Percentiles rank a stretch among this genome's conserved stretches.
phyloP scores from a whole-genome alignment of 2,888 invertebrate species.

The Ochropacha duplaris region DNA sequence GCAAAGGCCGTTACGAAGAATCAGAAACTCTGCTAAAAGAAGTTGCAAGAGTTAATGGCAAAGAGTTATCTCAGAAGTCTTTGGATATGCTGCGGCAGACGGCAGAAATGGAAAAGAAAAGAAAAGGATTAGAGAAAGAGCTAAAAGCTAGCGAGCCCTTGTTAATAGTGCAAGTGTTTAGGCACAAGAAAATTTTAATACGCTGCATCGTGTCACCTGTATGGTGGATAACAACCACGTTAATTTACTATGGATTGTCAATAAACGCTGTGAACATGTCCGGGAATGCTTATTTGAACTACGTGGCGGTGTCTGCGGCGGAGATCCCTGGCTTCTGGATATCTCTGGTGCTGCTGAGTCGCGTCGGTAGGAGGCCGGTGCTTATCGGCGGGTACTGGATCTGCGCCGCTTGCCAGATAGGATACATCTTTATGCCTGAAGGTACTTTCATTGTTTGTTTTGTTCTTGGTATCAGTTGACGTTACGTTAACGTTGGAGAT shows the following conservation, averaged over 20 bases:
- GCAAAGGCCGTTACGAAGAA: slow-evolving; percentile 82
- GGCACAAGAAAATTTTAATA: slow-evolving; percentile 64
- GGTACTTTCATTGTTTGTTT: slow-evolving; percentile 41
- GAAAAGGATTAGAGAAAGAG: not conserved
- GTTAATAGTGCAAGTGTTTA: slow-evolving; percentile 52
- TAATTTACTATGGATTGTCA: slow-evolving; percentile 88
- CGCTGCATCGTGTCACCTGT: slow-evolving; percentile 83
- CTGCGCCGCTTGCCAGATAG: slow-evolving; percentile 61
- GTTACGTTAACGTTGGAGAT: too few relatives aligned
- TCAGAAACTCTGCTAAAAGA: slow-evolving; percentile 80
- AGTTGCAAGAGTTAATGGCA: slow-evolving; percentile 81
- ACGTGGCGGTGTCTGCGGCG: slow-evolving; percentile 81
- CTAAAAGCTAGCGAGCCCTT: slow-evolving; percentile 20
- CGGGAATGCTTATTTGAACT: slow-evolving; percentile 87
- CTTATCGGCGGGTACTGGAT: slow-evolving; percentile 77
- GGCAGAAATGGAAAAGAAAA: slow-evolving; percentile 22
- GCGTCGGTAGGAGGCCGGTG: slow-evolving; percentile 79
- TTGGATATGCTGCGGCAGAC: slow-evolving; percentile 23
- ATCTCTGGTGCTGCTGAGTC: slow-evolving; percentile 80
- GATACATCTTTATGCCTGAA: slow-evolving; percentile 61
- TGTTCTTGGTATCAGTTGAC: not conserved
- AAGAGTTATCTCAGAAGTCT: slow-evolving; percentile 24
- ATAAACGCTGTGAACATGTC: slow-evolving; percentile 86
- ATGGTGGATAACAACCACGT: slow-evolving; percentile 87
- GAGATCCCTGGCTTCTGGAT: slow-evolving; percentile 85